phyloP scores from a whole-genome alignment of 2,113 vertebrate genomes.

The Ciconia stormi region DNA sequence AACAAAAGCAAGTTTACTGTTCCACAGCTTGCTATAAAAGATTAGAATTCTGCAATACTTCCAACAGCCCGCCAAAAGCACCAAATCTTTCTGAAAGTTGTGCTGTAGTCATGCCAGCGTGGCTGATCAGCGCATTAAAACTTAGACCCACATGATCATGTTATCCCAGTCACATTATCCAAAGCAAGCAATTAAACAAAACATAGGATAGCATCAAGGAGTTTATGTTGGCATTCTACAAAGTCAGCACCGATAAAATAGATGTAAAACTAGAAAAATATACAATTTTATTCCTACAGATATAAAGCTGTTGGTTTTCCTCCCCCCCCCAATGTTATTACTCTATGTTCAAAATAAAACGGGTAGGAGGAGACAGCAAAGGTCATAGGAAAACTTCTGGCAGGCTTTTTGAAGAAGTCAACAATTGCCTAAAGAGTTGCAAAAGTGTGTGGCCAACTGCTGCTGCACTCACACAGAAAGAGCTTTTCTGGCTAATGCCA shows the following conservation, averaged over 20 bases:
- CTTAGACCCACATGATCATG: rapidly evolving
- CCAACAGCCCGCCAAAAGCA: neutral
- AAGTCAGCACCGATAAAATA: neutral
- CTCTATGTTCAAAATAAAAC: neutral
- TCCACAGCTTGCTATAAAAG: neutral
- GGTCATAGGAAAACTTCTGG: neutral
- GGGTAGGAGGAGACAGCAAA: neutral
- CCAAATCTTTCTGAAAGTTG: neutral
- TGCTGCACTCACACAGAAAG: neutral
- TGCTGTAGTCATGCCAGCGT: rapidly evolving
- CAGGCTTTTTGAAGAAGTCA: neutral
- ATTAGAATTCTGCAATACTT: neutral
- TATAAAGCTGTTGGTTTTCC: neutral
- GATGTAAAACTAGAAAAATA: neutral
- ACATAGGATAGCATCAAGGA: neutral
- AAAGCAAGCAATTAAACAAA: neutral
- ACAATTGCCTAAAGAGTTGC: neutral
- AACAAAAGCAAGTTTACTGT: neutral
- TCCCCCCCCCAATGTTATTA: neutral
- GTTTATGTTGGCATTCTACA: neutral
- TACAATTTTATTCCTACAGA: neutral
- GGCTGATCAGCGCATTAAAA: neutral
- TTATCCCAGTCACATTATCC: neutral
- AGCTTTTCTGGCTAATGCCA: neutral
- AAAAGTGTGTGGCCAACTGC: neutral